These are phyloP conservation scores for Epizoanthus stellaris DNA, from an alignment of 92 coral and sea anemone genomes.

Conservation along the genomic window DNA sequence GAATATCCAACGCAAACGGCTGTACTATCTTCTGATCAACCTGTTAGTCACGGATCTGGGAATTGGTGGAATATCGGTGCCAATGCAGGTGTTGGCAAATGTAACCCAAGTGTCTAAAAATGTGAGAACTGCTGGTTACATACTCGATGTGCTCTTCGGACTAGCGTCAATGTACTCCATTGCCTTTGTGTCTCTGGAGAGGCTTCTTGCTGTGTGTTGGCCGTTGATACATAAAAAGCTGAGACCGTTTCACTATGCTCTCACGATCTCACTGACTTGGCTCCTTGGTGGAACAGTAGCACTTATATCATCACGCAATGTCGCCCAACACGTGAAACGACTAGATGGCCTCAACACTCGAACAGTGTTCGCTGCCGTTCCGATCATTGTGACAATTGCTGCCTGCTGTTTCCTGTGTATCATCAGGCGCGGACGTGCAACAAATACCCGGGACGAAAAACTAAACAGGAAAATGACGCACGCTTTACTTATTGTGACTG, in stretches of 20 bases:
- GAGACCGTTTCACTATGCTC: background rate
- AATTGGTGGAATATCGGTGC: slow-evolving; percentile 14
- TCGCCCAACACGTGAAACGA: too few relatives aligned
- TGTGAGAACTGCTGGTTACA: background rate
- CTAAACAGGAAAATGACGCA: too few relatives aligned
- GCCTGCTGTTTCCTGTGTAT: too few relatives aligned
- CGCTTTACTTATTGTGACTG: too few relatives aligned
- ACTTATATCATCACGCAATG: background rate
- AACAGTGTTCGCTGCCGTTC: too few relatives aligned
- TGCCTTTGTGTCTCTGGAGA: background rate
- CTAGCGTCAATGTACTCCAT: slow-evolving; percentile 18
- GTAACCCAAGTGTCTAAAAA: background rate
- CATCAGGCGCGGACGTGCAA: too few relatives aligned
- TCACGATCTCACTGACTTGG: slow-evolving; percentile 10
- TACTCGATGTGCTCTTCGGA: slow-evolving; percentile 10
- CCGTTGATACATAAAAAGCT: slow-evolving; percentile 2
- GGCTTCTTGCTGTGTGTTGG: slow-evolving; percentile 15
- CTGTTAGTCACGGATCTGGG: slow-evolving; percentile 12
- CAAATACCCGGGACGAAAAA: too few relatives aligned
- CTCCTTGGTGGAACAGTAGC: background rate
- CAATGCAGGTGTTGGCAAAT: background rate
- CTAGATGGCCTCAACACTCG: too few relatives aligned
- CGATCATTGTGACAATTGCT: too few relatives aligned
- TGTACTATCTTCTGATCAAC: slow-evolving; percentile 17
- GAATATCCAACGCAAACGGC: slow-evolving; percentile 10